phyloP scores from a whole-genome alignment of 2,888 invertebrate genomes.

The Melinaea marsaeus region DNA sequence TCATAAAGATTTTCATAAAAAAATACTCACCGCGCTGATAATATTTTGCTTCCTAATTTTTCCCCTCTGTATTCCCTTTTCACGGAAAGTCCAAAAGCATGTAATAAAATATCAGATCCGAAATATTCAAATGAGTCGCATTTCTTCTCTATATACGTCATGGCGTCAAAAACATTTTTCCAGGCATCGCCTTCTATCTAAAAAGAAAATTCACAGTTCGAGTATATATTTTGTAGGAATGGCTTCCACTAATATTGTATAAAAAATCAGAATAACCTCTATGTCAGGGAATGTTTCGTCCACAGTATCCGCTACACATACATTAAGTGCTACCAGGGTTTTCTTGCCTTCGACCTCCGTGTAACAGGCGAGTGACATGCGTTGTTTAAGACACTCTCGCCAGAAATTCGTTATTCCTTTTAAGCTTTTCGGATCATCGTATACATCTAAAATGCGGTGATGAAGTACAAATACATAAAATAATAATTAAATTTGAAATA shows the following conservation, averaged over 20 bases:
- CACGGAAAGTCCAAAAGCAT: constrained; percentile 55
- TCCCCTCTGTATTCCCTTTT: constrained; percentile 50
- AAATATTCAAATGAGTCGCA: constrained; percentile 44
- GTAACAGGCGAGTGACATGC: constrained; percentile 54
- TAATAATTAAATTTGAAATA: no score
- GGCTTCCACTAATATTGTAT: no score
- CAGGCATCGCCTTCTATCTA: constrained; percentile 52
- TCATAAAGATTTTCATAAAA: no score
- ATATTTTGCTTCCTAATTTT: constrained; percentile 48
- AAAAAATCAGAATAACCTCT: neutral
- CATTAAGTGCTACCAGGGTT: constrained; percentile 48
- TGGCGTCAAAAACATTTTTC: constrained; percentile 47
- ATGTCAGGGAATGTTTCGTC: constrained; percentile 39
- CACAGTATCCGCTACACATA: constrained; percentile 42
- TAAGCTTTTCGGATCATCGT: constrained; percentile 41
- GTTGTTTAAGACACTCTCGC: constrained; percentile 36
- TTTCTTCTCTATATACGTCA: constrained; percentile 40
- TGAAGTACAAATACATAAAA: no score
- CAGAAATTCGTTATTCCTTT: constrained; percentile 41
- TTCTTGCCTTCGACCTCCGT: constrained; percentile 40
- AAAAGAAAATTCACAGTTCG: neutral
- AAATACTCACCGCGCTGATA: constrained; percentile 52
- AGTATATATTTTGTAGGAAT: no score
- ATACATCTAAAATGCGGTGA: neutral
- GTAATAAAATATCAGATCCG: constrained; percentile 43